Conservation (phyloP, 2,888 invertebrate genomes). For the Podabrus alpinus region DNA sequence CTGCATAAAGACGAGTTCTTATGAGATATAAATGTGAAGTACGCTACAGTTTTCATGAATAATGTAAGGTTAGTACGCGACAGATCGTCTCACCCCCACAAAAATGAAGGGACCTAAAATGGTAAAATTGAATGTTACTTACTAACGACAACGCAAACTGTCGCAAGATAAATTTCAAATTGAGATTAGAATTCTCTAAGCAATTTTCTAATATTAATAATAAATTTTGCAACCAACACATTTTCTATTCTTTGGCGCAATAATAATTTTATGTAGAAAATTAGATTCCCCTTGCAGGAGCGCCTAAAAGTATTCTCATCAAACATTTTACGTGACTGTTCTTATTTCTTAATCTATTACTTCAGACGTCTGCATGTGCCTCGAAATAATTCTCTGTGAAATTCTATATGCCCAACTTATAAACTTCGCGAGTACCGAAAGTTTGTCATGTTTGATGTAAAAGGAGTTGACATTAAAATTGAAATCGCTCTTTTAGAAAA, state of each 20-base stretch:
- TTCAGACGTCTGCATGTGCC: constrained; percentile 51
- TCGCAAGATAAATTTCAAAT: constrained; percentile 8
- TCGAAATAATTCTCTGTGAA: constrained; percentile 53
- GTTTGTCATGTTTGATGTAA: constrained; percentile 56
- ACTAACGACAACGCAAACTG: constrained; percentile 37
- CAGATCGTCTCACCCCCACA: constrained; percentile 47
- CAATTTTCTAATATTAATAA: background rate
- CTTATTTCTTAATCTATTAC: constrained; percentile 52
- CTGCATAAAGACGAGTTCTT: constrained; percentile 40
- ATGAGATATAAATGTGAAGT: constrained; percentile 52
- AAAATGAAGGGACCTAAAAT: constrained; percentile 48
- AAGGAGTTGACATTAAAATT: constrained; percentile 58
- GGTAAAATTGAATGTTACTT: constrained; percentile 56
- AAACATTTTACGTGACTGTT: constrained; percentile 49
- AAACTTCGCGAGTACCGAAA: constrained; percentile 48
- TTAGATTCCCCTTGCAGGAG: constrained; percentile 1
- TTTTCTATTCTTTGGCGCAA: background rate
- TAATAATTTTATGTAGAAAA: constrained; percentile 1
- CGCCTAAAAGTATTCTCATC: constrained; percentile 44
- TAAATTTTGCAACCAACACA: background rate
- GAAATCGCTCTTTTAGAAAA: constrained; percentile 53
- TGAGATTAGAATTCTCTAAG: background rate
- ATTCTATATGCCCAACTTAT: constrained; percentile 56
- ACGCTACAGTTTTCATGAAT: constrained; percentile 55
- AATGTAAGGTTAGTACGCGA: constrained; percentile 53